Conservation (phyloP, 2,113 vertebrate species). For the Corythoichthys haematopterus region DNA sequence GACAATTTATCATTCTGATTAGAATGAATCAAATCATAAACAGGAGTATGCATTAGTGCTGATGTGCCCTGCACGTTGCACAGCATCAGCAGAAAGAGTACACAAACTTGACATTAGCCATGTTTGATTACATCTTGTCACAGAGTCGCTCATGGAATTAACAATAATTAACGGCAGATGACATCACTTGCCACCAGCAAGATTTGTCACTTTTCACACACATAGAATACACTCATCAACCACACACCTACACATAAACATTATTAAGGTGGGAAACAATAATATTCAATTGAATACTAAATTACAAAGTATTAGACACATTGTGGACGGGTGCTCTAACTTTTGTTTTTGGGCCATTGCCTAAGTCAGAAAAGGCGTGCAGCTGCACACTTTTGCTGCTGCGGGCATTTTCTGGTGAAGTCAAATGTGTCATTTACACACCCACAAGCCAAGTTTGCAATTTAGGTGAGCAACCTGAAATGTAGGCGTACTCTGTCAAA, state of each 20-base stretch:
- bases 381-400: too few relatives aligned
- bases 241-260: neutral
- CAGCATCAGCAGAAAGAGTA: neutral
- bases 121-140: constrained; percentile 9
- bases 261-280: too few relatives aligned
- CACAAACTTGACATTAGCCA: neutral
- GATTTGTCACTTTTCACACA: neutral
- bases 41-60: neutral
- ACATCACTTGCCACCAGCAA: neutral
- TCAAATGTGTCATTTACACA: too few relatives aligned
- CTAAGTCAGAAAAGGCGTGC: too few relatives aligned
- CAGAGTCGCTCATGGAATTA: constrained; percentile 6
- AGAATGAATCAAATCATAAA: neutral
- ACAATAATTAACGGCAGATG: constrained; percentile 1
- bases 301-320: neutral
- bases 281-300: too few relatives aligned
- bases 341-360: neutral
- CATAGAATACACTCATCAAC: neutral
- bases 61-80: neutral
- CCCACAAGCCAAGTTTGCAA: too few relatives aligned
- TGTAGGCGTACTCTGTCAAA: too few relatives aligned
- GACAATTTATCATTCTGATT: constrained; percentile 2
- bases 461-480: too few relatives aligned
- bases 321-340: neutral
- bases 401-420: too few relatives aligned